Conservation (phyloP, 2,888 invertebrate species). For the Micropterix aruncella region DNA sequence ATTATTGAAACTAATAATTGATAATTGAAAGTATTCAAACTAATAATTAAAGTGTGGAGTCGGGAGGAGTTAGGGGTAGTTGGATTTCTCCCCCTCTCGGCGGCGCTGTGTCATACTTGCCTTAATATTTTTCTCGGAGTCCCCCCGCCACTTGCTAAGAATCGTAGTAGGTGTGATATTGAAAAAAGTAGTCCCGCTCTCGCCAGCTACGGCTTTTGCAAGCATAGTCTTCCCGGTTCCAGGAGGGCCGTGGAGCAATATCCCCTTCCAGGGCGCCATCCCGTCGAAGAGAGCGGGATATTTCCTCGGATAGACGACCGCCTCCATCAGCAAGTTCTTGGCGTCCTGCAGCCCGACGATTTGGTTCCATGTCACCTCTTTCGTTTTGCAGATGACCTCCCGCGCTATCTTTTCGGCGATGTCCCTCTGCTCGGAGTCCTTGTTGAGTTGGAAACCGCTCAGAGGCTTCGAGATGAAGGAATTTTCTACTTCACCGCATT, state of each 20-base stretch:
- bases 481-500: conserved; percentile 13
- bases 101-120: too few relatives aligned
- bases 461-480: conserved; percentile 23
- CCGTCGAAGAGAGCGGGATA: conserved; percentile 59
- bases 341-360: conserved; percentile 56
- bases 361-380: conserved; percentile 65
- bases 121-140: conserved; percentile 85
- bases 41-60: too few relatives aligned
- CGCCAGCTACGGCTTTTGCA: conserved; percentile 77
- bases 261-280: conserved; percentile 73
- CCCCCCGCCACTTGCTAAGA: conserved; percentile 93
- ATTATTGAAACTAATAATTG: too few relatives aligned
- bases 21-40: too few relatives aligned
- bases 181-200: conserved; percentile 73
- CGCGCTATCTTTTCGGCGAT: conserved; percentile 50
- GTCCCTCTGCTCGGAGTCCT: conserved; percentile 43
- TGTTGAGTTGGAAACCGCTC: conserved; percentile 18
- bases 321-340: conserved; percentile 69
- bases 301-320: conserved; percentile 62
- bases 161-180: conserved; percentile 81
- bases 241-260: conserved; percentile 46
- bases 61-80: too few relatives aligned
- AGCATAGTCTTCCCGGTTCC: conserved; percentile 83
- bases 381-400: conserved; percentile 44
- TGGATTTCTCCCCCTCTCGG: too few relatives aligned